These are phyloP conservation scores for Eristalinus aeneus DNA, from an alignment of 2,888 invertebrate species.

Conservation along the genomic window DNA sequence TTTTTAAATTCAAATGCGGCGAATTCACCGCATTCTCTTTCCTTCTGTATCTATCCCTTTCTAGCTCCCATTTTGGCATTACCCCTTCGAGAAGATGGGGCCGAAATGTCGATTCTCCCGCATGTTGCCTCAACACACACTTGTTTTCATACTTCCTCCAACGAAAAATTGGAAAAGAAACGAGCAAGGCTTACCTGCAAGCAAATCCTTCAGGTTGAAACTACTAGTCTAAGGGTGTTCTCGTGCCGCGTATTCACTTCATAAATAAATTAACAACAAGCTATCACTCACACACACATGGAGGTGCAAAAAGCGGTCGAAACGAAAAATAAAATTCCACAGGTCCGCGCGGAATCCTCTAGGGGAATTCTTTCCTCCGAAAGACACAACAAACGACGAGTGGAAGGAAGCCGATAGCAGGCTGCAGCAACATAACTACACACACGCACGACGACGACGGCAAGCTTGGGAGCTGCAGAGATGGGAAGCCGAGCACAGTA, in stretches of 20 bases:
- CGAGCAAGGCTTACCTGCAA: constrained; percentile 42
- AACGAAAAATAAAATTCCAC: constrained; percentile 50
- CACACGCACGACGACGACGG: constrained; percentile 3
- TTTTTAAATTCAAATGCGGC: constrained; percentile 25
- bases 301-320: constrained; percentile 25
- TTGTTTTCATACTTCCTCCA: constrained; percentile 4
- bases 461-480: neutral
- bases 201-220: constrained; percentile 50
- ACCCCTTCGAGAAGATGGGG: constrained; percentile 3
- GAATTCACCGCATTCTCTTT: constrained; percentile 35
- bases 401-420: constrained; percentile 10
- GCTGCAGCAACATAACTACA: neutral
- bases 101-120: neutral
- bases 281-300: neutral
- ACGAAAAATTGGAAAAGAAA: neutral
- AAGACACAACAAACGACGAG: constrained; percentile 43
- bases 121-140: neutral
- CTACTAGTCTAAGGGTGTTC: constrained; percentile 16
- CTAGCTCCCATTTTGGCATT: neutral
- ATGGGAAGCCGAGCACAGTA: constrained; percentile 10
- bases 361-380: constrained; percentile 64
- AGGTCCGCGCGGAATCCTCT: constrained; percentile 55
- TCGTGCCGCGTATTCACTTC: constrained; percentile 55
- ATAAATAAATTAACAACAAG: constrained; percentile 59
- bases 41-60: no score